Base-by-base conservation (phyloP, 2,888 invertebrate genomes). In the Tromatobia lineatoria region DNA sequence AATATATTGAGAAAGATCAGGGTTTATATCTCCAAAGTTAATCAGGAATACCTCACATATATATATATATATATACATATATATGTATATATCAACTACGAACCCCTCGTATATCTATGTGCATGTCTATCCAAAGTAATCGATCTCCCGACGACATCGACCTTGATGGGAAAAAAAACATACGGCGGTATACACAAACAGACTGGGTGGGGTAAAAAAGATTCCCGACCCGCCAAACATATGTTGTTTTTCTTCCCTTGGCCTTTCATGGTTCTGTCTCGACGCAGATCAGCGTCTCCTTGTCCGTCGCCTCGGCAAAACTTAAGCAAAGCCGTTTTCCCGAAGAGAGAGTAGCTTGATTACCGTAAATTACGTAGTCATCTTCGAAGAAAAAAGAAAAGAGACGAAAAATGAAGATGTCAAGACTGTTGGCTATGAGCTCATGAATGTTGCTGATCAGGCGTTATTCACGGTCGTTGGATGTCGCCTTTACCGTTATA, bases 381-480 rank as follows among this genome's bases (percentile, higher is more conserved):
- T 29, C 20, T 75, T 8, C 8, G 23, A 13, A 42, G 50, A 34
- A 38, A 64, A 71, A 64, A 64, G 10, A 29, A 29, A 29, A 29
- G 29, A 4, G 29, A 29, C 11, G 13, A 47, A 34, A 38, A 70
- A 76, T 15, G n/a, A 47, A 18, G 25, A 47, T 13, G 23, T 23
- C 25, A 23, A 42, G 25, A 20, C 13, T 20, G 23, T 11, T 23
- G 3, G 45, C 64, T 71, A 47, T 29, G 80, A 50, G 29, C 45
- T 47, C 45, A 45, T 76, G 67, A 80, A 76, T 77, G 76, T 59
- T 42, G 71, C 73, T 83, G 83, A 83, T 83, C 76, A 80, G 25
- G 52, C 29, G 18, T 67, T 73, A 80, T 83, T 83, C 73, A 80
- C 38, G 34, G 59, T 13, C 59, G 18, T 45, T 66, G 42, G 18